These are phyloP conservation scores for Tachina lurida DNA, from an alignment of 2,888 invertebrate species.

Conservation along the genomic window DNA sequence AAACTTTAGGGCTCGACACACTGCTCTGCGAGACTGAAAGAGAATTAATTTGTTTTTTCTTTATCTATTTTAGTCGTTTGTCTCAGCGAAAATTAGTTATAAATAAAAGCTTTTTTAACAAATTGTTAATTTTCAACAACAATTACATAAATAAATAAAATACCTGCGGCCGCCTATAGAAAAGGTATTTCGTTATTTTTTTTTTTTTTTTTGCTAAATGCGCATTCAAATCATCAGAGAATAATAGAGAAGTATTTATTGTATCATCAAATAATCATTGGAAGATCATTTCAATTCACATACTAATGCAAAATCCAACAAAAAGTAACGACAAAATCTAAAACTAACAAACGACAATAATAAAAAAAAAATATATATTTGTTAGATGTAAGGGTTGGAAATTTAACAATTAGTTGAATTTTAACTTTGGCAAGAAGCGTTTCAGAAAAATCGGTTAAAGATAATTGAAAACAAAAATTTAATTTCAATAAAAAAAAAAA, in stretches of 20 bases:
- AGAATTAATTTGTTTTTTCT: conserved; percentile 10
- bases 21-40: conserved; percentile 37
- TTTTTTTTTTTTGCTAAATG: background rate
- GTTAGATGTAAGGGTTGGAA: conserved; percentile 62
- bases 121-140: conserved; percentile 47
- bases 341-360: conserved; percentile 22
- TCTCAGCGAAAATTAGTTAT: conserved; percentile 2
- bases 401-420: conserved; percentile 68
- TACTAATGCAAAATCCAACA: conserved; percentile 52
- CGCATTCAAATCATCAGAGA: conserved; percentile 33
- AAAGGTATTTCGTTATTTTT: background rate
- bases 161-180: background rate
- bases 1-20: conserved; percentile 48
- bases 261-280: conserved; percentile 57
- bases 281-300: conserved; percentile 66
- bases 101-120: conserved; percentile 24
- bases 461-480: conserved; percentile 1
- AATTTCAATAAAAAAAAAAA: background rate
- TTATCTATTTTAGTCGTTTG: conserved; percentile 14
- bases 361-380: conserved; percentile 47
- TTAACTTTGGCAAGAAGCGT: conserved; percentile 65
- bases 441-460: conserved; percentile 56
- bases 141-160: background rate
- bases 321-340: conserved; percentile 42
- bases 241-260: conserved; percentile 13